phyloP scores from a whole-genome alignment of 2,113 vertebrate species.

The Callionymus lyra region DNA sequence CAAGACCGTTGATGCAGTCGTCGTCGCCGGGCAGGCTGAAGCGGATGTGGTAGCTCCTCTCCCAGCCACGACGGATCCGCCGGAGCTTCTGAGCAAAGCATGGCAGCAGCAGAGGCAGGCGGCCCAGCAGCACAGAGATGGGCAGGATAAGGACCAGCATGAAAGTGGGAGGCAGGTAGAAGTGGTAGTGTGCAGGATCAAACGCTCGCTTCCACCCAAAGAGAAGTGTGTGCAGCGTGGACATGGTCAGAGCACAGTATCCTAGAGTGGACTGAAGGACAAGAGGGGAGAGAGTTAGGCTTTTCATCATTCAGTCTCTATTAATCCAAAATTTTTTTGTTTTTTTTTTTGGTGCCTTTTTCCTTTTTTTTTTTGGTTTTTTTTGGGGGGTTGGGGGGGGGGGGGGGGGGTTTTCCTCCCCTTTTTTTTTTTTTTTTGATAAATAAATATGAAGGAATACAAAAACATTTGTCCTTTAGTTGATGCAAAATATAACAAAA shows the following conservation, averaged over 20 bases:
- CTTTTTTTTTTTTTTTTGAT: no score
- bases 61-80: constrained; percentile 86
- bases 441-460: no score
- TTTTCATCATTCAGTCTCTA: background rate
- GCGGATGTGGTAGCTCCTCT: constrained; percentile 53
- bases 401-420: no score
- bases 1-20: constrained; percentile 18
- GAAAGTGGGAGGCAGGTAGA: constrained; percentile 87
- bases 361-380: no score
- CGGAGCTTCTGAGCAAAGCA: constrained; percentile 69
- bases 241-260: constrained; percentile 72
- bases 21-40: constrained; percentile 45
- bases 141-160: constrained; percentile 75
- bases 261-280: constrained; percentile 78
- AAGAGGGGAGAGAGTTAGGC: background rate
- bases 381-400: no score
- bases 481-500: no score
- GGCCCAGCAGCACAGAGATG: constrained; percentile 70
- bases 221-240: constrained; percentile 80
- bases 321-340: no score
- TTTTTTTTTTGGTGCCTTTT: no score
- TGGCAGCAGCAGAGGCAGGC: constrained; percentile 69
- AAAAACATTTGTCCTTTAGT: no score
- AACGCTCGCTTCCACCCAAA: constrained; percentile 84
- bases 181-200: constrained; percentile 69